Evolutionary conservation across 2,888 invertebrate genomes (phyloP).

Genomic region (Phortica magna): DNA sequence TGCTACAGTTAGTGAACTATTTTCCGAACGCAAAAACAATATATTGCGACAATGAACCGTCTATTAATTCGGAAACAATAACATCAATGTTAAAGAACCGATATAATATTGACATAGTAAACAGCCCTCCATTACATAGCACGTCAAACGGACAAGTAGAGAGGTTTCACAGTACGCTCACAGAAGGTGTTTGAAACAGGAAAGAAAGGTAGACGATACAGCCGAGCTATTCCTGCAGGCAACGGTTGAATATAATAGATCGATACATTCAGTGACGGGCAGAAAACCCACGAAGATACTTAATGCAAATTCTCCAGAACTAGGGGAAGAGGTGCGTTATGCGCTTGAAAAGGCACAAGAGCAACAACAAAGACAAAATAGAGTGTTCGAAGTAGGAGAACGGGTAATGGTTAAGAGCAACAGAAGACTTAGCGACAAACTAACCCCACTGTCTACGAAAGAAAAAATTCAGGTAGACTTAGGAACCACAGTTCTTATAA

Average conservation of each 20-base stretch:
- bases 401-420: conserved; percentile 30
- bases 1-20: conserved; percentile 39
- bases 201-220: conserved; percentile 38
- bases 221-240: conserved; percentile 37
- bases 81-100: conserved; percentile 37
- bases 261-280: conserved; percentile 42
- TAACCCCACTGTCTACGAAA: conserved; percentile 22
- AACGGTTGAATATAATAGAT: conserved; percentile 42
- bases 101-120: conserved; percentile 38
- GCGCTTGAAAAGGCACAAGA: neutral
- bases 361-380: conserved; percentile 28
- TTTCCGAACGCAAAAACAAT: conserved; percentile 41
- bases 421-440: conserved; percentile 36
- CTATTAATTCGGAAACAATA: conserved; percentile 45
- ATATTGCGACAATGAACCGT: conserved; percentile 44
- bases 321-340: neutral
- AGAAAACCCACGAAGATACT: conserved; percentile 37
- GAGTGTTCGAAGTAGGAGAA: conserved; percentile 40
- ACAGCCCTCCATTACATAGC: conserved; percentile 43
- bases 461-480: conserved; percentile 42
- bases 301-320: conserved; percentile 35
- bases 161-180: conserved; percentile 39
- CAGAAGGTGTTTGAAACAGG: conserved; percentile 39
- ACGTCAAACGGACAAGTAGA: conserved; percentile 45
- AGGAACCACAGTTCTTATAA: conserved; percentile 44